Evolutionary conservation across 2,113 vertebrate species (phyloP), one percentile per base, ranked within the genome.

Genomic region (Muscicapa adusta): DNA sequence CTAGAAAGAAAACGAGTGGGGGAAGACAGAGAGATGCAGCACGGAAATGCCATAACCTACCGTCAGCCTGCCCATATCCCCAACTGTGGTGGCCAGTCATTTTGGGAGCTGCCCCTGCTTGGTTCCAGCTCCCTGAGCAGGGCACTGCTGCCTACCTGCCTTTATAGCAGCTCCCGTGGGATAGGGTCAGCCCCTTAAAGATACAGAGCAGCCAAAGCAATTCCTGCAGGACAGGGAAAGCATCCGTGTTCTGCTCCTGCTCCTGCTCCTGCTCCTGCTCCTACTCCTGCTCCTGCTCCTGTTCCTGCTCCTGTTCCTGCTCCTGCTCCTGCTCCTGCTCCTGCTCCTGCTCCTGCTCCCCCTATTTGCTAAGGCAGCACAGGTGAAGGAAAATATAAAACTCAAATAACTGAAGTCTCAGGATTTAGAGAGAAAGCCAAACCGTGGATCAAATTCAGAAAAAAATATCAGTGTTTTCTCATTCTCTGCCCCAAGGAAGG

Each of bases 21-120:
- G 65, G 78, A 71, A 84, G 54, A 85, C 2, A 87, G 57, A 78
- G 91, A 78, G 89, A 94, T n/a, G 81, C 81, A 68, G 85, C 90
- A 66, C 6, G 25, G 87, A 90, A 91, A 48, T 38, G 31, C 87
- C 40, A 26, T n/a, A 12, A 94, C 98, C 98, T 98, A 99, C 99
- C 99, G 96, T 99, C 98, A 91, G 98, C 97, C 92, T 98, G 98
- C 84, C 99, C 98, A 81, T 99, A 99, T 92, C 99, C 99, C 99
- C 99, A 99, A 70, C 96, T 77, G 90, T 92, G 97, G 68, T 98
- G 97, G 57, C 98, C 98, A 33, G 98, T 98, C 99, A 99, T 99
- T 45, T 66, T 90, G 89, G 82, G 67, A 91, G 53, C 95, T 18
- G 72, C 88, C 93, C 86, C 94, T 51, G 86, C 93, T 65, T 6